Conservation (phyloP, 2,113 vertebrate genomes). For the Microcebus ravelobensis region DNA sequence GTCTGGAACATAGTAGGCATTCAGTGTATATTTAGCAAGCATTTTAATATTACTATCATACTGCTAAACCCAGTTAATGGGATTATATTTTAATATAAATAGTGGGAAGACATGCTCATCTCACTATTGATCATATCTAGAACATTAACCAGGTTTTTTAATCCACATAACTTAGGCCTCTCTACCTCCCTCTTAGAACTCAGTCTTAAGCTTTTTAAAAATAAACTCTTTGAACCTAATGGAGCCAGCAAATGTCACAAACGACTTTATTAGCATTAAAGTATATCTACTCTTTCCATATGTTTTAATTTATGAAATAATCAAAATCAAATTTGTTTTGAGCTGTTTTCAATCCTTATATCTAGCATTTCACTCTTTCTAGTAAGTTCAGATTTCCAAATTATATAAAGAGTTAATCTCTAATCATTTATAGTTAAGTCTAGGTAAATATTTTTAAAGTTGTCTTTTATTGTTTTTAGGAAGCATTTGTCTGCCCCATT, state of each 20-base stretch:
- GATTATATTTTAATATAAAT: neutral
- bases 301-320: neutral
- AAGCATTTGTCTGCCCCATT: neutral
- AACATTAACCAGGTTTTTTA: neutral
- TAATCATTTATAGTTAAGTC: neutral
- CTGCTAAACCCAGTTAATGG: neutral
- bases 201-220: neutral
- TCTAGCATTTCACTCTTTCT: neutral
- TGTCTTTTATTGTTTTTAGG: neutral
- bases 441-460: slow-evolving; percentile 4
- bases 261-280: slow-evolving; percentile 4
- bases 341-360: neutral
- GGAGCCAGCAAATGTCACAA: neutral
- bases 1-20: neutral
- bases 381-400: neutral
- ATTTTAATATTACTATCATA: neutral
- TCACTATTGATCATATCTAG: neutral
- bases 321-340: neutral
- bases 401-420: neutral
- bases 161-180: neutral
- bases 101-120: neutral
- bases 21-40: neutral
- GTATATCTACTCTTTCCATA: neutral
- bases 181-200: neutral
- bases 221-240: neutral